Base-by-base conservation (phyloP, 2,888 invertebrate genomes). In the Sminthurides aquaticus region DNA sequence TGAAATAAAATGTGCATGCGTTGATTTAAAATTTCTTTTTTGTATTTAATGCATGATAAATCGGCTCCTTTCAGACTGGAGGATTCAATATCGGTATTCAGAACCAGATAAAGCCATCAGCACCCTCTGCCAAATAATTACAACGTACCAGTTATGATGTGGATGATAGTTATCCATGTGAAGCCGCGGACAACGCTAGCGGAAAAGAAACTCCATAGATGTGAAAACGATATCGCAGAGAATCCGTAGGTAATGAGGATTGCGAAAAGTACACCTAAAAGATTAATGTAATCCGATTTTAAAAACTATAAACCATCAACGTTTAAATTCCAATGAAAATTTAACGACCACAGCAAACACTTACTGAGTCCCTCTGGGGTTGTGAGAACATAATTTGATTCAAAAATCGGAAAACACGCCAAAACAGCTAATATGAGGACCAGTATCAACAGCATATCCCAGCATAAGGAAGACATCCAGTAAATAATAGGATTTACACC, bases 211-310 rank as follows among this genome's bases (percentile, higher is more conserved):
- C 82, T 82, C 62, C 82, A 79, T 2, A 86, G 76, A 77, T 90
- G 91, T 63, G 85, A 80, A 71, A 85, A 81, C 15, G 87, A 83
- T 71, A 89, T 81, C 75, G 84, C 83, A 49, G 85, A 80, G 68
- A 84, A 71, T 3, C 85, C 84, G 70, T 85, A 87, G 59, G 85
- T 73, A 0, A 84, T 2, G 58, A 87, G 77, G 29, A 84, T 75
- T 11, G 82, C 64, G 0, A 81, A 74, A 2, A 82, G 75, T 66
- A 79, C 71, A 62, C 77, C 84, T 83, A 76, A 64, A 78, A 78
- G 67, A 65, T n/a, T n/a, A n/a, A n/a, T n/a, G n/a, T n/a, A n/a
- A n/a, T n/a, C n/a, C 67, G 64, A 63, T 48, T 70, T 48, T 20
- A 64, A 60, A 26, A 62, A 49, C 48, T 22, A 5, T 49, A 49